A percentile compares a stretch with the other conserved stretches of the same genome.
phyloP scores from a whole-genome alignment of 2,113 vertebrate species.

The Tapirus terrestris region DNA sequence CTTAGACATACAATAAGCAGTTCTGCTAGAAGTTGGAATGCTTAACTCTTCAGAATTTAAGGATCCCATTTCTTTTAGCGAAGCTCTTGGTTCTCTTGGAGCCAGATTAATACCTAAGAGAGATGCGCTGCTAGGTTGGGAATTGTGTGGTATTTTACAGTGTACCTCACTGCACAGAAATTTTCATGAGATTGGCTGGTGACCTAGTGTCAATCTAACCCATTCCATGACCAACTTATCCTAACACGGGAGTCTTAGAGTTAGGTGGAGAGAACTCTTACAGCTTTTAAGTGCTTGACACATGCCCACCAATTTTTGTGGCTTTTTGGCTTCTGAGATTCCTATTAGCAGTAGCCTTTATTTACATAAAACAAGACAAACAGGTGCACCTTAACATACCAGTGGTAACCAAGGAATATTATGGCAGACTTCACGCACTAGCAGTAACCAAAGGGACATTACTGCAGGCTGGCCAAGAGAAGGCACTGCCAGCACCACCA shows the following conservation, averaged over 20 bases:
- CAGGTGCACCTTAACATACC: not conserved
- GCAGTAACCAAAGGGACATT: not conserved
- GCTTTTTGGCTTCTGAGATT: not conserved
- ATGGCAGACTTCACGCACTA: not conserved
- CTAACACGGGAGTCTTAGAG: not conserved
- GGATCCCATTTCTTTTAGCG: not conserved
- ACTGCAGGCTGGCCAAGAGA: not conserved
- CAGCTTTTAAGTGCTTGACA: not conserved
- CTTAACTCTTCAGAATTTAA: not conserved
- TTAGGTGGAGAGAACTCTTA: not conserved
- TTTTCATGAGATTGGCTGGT: not conserved
- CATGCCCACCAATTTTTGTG: not conserved
- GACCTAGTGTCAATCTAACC: not conserved
- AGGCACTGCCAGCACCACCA: not conserved
- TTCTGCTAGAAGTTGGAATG: not conserved
- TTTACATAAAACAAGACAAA: not conserved
- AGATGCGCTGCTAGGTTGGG: not conserved
- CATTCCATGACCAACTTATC: not conserved
- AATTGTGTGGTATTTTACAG: not conserved
- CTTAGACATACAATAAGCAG: not conserved
- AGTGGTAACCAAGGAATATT: not conserved
- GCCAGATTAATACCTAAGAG: not conserved
- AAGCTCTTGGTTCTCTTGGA: not conserved
- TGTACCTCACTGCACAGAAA: not conserved
- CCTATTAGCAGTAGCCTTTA: not conserved